phyloP scores from a whole-genome alignment of 2,113 vertebrate genomes.

The Calonectris borealis region DNA sequence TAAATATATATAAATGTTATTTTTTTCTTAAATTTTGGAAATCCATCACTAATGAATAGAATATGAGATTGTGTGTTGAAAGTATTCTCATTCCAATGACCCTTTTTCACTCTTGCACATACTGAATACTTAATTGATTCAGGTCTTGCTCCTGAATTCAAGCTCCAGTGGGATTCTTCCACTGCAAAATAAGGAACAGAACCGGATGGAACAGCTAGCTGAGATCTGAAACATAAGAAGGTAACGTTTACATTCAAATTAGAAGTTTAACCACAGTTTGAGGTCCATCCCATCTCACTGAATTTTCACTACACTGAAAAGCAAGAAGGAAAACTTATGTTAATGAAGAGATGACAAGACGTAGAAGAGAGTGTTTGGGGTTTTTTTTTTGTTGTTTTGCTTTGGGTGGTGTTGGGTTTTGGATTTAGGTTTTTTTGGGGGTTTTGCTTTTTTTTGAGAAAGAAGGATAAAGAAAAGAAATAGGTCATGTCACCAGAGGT shows the following conservation, averaged over 20 bases:
- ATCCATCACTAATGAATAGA: background rate
- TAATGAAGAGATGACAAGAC: background rate
- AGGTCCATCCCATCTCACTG: background rate
- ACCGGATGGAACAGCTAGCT: background rate
- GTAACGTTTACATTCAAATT: background rate
- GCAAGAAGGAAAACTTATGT: background rate
- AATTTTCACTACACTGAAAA: background rate
- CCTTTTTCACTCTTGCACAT: background rate
- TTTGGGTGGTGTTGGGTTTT: fast-evolving
- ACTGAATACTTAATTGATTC: background rate
- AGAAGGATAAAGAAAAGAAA: background rate
- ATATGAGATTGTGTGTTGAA: background rate
- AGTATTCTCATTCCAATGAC: background rate
- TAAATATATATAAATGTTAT: background rate
- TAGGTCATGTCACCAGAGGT: background rate
- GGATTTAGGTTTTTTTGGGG: background rate
- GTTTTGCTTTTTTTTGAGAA: background rate
- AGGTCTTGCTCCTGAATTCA: background rate
- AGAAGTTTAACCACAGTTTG: background rate
- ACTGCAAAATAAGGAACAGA: background rate
- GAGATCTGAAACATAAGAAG: background rate
- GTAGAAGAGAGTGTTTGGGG: background rate
- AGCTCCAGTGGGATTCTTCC: background rate
- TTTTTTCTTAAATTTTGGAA: background rate
- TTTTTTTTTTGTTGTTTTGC: background rate